These are phyloP conservation scores for Drosophila rufa DNA, from an alignment of 1,140 invertebrate genomes.

Conservation along the genomic window DNA sequence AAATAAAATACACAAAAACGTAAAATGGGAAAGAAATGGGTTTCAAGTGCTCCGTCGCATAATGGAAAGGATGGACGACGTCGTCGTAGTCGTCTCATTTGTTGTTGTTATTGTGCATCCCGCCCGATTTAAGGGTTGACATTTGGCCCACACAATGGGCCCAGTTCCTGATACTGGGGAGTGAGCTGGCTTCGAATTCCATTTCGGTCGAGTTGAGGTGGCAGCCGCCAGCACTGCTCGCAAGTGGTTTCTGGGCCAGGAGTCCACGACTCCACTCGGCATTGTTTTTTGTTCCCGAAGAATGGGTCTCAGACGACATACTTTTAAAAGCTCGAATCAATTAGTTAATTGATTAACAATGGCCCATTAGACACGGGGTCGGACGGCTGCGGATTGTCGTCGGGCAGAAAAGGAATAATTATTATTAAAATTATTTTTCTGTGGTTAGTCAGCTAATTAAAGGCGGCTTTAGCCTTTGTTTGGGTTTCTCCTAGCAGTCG, in stretches of 20 bases:
- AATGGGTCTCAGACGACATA: constrained; percentile 64
- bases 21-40: constrained; percentile 71
- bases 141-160: constrained; percentile 65
- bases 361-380: constrained; percentile 27
- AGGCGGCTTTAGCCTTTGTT: constrained; percentile 1
- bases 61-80: constrained; percentile 74
- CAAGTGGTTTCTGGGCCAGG: constrained; percentile 62
- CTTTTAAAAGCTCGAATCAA: constrained; percentile 77
- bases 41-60: constrained; percentile 74
- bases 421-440: constrained; percentile 28
- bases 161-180: constrained; percentile 21
- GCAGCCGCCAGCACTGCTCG: constrained; percentile 59
- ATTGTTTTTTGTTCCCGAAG: constrained; percentile 27
- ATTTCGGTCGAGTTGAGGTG: constrained; percentile 63
- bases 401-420: constrained; percentile 21
- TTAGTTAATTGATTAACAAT: constrained; percentile 81
- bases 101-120: constrained; percentile 54
- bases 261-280: constrained; percentile 47
- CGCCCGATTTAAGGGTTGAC: constrained; percentile 71
- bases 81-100: constrained; percentile 45
- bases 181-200: constrained; percentile 55
- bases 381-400: constrained; percentile 6
- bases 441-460: constrained; percentile 22
- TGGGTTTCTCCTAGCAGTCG: not conserved
- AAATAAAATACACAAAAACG: constrained; percentile 49